phyloP scores from a whole-genome alignment of 2,797 vertebrate genomes.

The Myotis planiceps region DNA sequence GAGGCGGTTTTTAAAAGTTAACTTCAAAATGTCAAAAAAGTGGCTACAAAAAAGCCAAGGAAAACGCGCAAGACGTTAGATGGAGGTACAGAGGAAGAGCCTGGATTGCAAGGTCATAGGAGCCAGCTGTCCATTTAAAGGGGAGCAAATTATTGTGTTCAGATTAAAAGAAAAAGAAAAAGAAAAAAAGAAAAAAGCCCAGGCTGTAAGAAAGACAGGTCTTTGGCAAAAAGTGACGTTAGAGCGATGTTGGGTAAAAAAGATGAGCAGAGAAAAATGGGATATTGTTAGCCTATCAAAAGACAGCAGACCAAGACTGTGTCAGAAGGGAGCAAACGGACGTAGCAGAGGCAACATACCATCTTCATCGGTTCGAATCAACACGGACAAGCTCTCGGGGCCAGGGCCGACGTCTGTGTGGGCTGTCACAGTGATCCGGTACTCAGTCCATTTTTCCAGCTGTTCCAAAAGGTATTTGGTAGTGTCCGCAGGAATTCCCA shows the following conservation, averaged over 20 bases:
- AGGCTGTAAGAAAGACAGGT: constrained; percentile 70
- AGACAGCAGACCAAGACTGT: constrained; percentile 85
- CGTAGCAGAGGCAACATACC: constrained; percentile 94
- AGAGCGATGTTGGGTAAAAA: constrained; percentile 72
- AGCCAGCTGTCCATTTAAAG: constrained; percentile 69
- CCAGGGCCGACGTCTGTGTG: constrained; percentile 97
- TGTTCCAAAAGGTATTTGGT: constrained; percentile 97
- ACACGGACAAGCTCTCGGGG: constrained; percentile 95
- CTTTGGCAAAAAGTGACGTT: constrained; percentile 79
- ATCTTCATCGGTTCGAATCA: constrained; percentile 99
- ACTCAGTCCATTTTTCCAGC: constrained; percentile 99
- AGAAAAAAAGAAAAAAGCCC: constrained; percentile 58
- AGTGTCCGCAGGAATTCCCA: constrained; percentile 93
- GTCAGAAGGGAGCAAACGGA: constrained; percentile 85
- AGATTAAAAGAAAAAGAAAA: constrained; percentile 48
- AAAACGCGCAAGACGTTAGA: constrained; percentile 74
- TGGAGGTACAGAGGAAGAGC: constrained; percentile 60
- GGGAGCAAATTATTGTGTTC: constrained; percentile 65
- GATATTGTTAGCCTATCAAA: constrained; percentile 82
- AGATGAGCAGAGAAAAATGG: constrained; percentile 79
- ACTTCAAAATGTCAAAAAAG: constrained; percentile 69
- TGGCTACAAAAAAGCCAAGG: constrained; percentile 57
- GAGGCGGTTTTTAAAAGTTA: constrained; percentile 65
- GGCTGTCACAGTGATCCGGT: constrained; percentile 95
- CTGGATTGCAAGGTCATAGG: constrained; percentile 56